Conservation (phyloP, 2,113 vertebrate genomes). For the Rousettus leschenaultii region DNA sequence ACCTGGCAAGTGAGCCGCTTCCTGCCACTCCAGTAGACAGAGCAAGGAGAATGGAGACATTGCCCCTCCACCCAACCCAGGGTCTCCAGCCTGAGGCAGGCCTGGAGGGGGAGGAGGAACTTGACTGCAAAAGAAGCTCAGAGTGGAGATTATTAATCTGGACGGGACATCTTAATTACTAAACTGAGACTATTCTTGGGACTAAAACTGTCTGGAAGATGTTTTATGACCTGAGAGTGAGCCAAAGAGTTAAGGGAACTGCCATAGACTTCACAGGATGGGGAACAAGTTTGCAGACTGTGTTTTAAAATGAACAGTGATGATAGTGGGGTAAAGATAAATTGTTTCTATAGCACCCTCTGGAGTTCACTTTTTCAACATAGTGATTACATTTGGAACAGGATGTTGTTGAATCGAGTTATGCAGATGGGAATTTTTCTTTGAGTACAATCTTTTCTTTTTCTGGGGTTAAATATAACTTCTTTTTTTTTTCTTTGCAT, state of each 20-base stretch:
- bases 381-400: not conserved
- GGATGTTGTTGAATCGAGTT: not conserved
- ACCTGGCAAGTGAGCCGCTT: not conserved
- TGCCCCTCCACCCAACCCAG: not conserved
- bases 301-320: not conserved
- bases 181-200: not conserved
- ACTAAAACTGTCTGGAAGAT: constrained; percentile 12
- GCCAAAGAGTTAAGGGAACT: not conserved
- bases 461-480: not conserved
- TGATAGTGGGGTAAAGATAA: not conserved
- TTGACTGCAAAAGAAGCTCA: not conserved
- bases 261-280: not conserved
- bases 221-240: constrained; percentile 31
- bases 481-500: not conserved
- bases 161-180: constrained; percentile 34
- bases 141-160: constrained; percentile 39
- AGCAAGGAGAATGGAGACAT: not conserved
- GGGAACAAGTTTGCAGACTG: not conserved
- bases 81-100: not conserved
- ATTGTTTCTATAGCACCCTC: not conserved
- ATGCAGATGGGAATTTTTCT: not conserved
- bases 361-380: not conserved
- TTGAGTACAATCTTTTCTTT: not conserved
- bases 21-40: not conserved
- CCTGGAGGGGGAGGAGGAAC: not conserved